These are phyloP conservation scores for Pempheris klunzingeri DNA, from an alignment of 2,797 vertebrate genomes.

Conservation along the genomic window DNA sequence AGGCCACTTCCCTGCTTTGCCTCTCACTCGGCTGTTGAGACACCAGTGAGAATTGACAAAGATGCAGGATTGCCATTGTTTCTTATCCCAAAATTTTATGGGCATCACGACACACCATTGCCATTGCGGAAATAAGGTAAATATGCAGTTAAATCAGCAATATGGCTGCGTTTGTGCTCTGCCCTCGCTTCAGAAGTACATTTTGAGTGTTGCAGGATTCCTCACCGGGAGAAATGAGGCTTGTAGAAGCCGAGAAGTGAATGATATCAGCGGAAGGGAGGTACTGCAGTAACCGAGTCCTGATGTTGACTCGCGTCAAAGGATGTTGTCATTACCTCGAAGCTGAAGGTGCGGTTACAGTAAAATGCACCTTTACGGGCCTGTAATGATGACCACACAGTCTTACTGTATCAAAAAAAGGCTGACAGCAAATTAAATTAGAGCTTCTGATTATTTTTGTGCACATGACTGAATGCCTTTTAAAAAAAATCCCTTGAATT, in stretches of 20 bases:
- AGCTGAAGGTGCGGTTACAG: slow-evolving; percentile 79
- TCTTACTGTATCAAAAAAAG: not conserved
- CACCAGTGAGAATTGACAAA: slow-evolving; percentile 27
- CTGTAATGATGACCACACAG: not conserved
- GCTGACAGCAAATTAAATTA: not conserved
- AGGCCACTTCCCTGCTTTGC: slow-evolving; percentile 63
- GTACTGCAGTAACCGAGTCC: slow-evolving; percentile 76
- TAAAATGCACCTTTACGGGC: slow-evolving; percentile 59
- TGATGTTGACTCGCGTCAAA: slow-evolving; percentile 76
- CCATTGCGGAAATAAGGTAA: slow-evolving; percentile 74
- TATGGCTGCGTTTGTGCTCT: slow-evolving; percentile 71
- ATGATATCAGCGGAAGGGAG: slow-evolving; percentile 67
- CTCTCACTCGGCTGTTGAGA: slow-evolving; percentile 25
- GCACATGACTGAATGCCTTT: not conserved
- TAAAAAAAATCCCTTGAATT: not conserved
- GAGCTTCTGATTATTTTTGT: not conserved
- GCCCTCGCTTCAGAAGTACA: slow-evolving; percentile 52
- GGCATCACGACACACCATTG: slow-evolving; percentile 68
- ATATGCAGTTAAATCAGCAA: slow-evolving; percentile 69
- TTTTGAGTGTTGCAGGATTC: slow-evolving; percentile 44
- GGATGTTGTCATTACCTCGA: slow-evolving; percentile 82
- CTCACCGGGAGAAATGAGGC: slow-evolving; percentile 43
- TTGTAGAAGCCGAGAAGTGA: slow-evolving; percentile 55
- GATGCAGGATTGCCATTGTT: slow-evolving; percentile 55
- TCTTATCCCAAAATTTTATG: slow-evolving; percentile 24